These are phyloP conservation scores for Hypanus sabinus DNA, from an alignment of 2,113 vertebrate genomes.

Conservation along the genomic window DNA sequence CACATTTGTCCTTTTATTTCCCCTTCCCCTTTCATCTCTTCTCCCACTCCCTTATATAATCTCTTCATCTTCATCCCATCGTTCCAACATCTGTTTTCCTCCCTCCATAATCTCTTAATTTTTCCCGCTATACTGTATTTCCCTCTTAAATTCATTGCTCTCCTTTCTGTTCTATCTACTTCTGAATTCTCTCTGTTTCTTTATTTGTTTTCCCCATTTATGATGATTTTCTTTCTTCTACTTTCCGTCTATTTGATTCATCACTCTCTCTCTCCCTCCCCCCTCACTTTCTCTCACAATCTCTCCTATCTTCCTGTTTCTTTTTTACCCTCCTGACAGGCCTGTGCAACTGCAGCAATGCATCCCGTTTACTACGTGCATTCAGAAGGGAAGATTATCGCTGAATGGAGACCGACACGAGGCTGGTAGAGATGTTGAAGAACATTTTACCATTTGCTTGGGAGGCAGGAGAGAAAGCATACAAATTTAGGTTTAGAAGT, in stretches of 20 bases:
- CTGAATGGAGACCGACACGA: conserved; percentile 59
- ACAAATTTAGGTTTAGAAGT: too few species aligned
- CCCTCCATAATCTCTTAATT: background rate
- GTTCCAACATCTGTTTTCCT: background rate
- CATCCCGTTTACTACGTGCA: conserved; percentile 68
- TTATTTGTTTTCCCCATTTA: background rate
- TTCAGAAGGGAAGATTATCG: conserved; percentile 55
- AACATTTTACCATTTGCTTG: too few species aligned
- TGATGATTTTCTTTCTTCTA: background rate
- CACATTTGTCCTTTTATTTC: background rate
- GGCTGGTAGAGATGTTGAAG: conserved; percentile 51
- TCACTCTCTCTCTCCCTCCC: too few species aligned
- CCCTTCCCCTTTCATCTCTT: background rate
- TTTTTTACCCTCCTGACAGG: conserved; percentile 47
- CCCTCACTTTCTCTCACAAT: too few species aligned
- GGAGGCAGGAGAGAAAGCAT: too few species aligned
- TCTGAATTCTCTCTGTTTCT: background rate
- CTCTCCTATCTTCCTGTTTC: background rate
- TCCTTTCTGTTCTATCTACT: background rate
- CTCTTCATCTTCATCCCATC: too few species aligned
- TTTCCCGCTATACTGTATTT: too few species aligned
- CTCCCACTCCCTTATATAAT: background rate
- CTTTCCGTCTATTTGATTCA: background rate
- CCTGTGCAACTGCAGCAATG: conserved; percentile 70
- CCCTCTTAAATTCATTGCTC: background rate